These are phyloP conservation scores for Tokudaia tokunoshimensis DNA, from an alignment of 2,797 vertebrate genomes.

Conservation along the genomic window DNA sequence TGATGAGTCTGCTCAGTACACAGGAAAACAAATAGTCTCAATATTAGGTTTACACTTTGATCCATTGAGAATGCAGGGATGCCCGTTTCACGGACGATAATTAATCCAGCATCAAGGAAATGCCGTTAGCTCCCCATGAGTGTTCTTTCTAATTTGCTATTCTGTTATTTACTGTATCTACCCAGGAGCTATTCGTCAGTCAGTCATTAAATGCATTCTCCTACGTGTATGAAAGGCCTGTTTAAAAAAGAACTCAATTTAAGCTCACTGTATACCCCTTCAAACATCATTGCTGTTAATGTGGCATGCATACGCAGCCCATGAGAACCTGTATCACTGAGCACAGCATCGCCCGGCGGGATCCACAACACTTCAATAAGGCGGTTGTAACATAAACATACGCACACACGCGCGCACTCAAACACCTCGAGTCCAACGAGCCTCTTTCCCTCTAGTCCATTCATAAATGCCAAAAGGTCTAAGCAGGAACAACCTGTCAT, in stretches of 20 bases:
- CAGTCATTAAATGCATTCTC: constrained; percentile 59
- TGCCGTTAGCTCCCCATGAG: constrained; percentile 50
- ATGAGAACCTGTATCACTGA: constrained; percentile 62
- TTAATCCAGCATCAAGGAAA: constrained; percentile 58
- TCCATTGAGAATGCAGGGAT: constrained; percentile 38
- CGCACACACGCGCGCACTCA: neutral
- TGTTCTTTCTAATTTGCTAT: constrained; percentile 65
- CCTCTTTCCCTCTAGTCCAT: constrained; percentile 34
- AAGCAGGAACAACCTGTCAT: constrained; percentile 70
- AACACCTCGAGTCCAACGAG: neutral
- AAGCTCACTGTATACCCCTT: constrained; percentile 62
- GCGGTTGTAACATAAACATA: constrained; percentile 18
- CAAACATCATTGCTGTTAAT: constrained; percentile 76
- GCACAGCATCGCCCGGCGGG: constrained; percentile 55
- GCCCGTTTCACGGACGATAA: constrained; percentile 52
- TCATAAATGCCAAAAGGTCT: constrained; percentile 47
- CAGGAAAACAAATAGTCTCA: neutral
- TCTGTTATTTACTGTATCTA: constrained; percentile 60
- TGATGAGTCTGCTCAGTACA: neutral
- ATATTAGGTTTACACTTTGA: constrained; percentile 34
- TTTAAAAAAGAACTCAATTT: constrained; percentile 71
- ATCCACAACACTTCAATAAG: constrained; percentile 51
- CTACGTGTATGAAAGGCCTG: constrained; percentile 54
- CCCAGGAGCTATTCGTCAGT: constrained; percentile 56
- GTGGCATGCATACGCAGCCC: constrained; percentile 72